Evolutionary conservation across 1,140 invertebrate genomes (phyloP), one percentile per base, ranked within the genome.

Genomic region (Listronotus oregonensis): DNA sequence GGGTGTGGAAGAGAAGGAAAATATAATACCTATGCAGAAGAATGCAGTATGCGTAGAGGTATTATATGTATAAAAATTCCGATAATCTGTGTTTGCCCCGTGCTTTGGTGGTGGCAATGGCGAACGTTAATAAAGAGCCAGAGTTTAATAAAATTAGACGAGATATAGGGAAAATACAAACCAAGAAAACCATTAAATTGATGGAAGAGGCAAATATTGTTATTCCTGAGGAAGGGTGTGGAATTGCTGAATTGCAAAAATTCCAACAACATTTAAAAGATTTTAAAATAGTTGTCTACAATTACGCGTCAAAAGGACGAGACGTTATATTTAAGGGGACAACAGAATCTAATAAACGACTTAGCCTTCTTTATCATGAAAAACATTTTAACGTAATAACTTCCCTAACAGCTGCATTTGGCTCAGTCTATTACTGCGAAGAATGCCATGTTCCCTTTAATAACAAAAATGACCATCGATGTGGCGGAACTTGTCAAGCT

Each of bases 201-300:
- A 8, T 46, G 17, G 2, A 46, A 15, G 12, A 46, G 17, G 11
- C 43, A 3, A 15, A 15, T 15, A 17, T 62, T 14, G 17, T 21
- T 27, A 62, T 62, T 52, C 49, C 43, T 15, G 57, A 59, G 32
- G 43, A 47, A 0, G 43, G 57, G 47, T 43, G 4, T 9, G 43
- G 57, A 34, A 60, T 60, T 34, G 1, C 12, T 11, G 57, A 60
- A 49, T 14, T 59, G 12, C 21, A 58, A 34, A 49, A 60, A 50
- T 34, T 50, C 11, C 59, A 61, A 37, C 12, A 61, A 39, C n/a
- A 51, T 52, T 14, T 61, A 0, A 8, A 14, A 14, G 59, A 50
- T 1, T 61, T 51, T 17, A 21, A 14, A 12, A 51, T 61, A 2
- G 43, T 46, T 1, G 46, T 60, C 15, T 60, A 60, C n/a, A 60